These are phyloP conservation scores for Pseudomyrmex concolor DNA, from an alignment of 1,140 invertebrate genomes.

Conservation along the genomic window DNA sequence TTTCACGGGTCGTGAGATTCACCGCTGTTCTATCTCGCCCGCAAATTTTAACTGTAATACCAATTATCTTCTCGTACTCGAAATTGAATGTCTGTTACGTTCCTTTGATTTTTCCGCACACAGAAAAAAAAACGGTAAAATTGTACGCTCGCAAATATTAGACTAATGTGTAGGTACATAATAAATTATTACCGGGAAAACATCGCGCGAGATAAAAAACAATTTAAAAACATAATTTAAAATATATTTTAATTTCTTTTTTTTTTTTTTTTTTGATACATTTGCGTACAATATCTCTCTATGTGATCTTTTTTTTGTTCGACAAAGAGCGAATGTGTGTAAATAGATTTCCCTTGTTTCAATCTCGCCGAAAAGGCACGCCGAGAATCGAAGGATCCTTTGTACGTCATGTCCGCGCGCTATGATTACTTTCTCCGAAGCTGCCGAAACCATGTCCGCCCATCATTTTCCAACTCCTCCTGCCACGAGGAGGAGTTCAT, in stretches of 20 bases:
- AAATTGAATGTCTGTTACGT: not conserved
- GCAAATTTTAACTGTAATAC: not conserved
- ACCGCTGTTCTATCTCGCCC: not conserved
- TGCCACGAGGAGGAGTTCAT: constrained; percentile 32
- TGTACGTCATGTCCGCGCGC: not conserved
- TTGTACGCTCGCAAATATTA: not conserved
- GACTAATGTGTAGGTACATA: not conserved
- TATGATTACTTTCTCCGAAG: constrained; percentile 52
- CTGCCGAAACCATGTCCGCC: constrained; percentile 36
- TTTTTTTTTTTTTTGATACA: too few species aligned
- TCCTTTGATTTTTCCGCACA: not conserved
- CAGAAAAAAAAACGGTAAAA: not conserved
- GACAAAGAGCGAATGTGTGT: too few species aligned
- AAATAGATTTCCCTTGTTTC: not conserved
- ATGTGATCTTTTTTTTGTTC: too few species aligned
- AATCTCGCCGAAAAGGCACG: not conserved
- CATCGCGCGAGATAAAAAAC: not conserved
- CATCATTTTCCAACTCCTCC: not conserved
- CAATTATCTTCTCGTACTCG: not conserved
- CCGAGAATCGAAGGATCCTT: not conserved
- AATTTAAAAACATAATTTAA: not conserved
- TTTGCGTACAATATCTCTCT: too few species aligned
- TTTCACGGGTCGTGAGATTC: constrained; percentile 71
- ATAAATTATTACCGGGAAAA: not conserved
- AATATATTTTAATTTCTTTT: too few species aligned